Evolutionary conservation across 2,113 vertebrate species (phyloP).

Genomic region (Castor canadensis): DNA sequence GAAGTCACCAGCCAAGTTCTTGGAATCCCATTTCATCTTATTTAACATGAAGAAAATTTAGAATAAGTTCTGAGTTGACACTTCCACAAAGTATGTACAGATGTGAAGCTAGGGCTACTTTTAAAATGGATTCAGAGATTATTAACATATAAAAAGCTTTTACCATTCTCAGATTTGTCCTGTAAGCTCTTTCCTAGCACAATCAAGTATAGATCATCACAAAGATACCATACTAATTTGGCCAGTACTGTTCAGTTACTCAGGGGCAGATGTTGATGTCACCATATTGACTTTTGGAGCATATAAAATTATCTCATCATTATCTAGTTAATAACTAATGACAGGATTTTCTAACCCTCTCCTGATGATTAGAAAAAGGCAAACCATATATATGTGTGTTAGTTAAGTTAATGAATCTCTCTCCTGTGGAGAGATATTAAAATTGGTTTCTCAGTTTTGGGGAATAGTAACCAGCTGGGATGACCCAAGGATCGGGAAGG

Average conservation of each 20-base stretch:
- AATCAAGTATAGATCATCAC: not conserved
- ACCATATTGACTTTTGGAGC: not conserved
- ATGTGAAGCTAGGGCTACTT: not conserved
- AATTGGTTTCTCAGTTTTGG: constrained; percentile 8
- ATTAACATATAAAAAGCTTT: not conserved
- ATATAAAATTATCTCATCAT: not conserved
- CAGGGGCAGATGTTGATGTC: not conserved
- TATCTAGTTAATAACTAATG: constrained; percentile 12
- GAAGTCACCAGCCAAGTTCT: not conserved
- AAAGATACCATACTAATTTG: not conserved
- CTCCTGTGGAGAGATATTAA: not conserved
- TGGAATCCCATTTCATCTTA: not conserved
- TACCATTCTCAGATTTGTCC: not conserved
- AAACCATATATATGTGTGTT: not conserved
- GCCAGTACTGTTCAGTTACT: not conserved
- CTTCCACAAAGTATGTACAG: not conserved
- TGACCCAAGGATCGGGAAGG: not conserved
- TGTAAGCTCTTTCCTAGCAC: not conserved
- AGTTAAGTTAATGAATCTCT: not conserved
- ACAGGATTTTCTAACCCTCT: not conserved
- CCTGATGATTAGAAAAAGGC: not conserved
- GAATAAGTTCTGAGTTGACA: not conserved
- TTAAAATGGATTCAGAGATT: constrained; percentile 1
- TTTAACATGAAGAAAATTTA: not conserved
- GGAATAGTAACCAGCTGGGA: not conserved